Percentiles rank a stretch among this genome's conserved stretches.
Evolutionary conservation across 2,113 vertebrate species (phyloP).

Genomic region (Hemibagrus wyckioides): DNA sequence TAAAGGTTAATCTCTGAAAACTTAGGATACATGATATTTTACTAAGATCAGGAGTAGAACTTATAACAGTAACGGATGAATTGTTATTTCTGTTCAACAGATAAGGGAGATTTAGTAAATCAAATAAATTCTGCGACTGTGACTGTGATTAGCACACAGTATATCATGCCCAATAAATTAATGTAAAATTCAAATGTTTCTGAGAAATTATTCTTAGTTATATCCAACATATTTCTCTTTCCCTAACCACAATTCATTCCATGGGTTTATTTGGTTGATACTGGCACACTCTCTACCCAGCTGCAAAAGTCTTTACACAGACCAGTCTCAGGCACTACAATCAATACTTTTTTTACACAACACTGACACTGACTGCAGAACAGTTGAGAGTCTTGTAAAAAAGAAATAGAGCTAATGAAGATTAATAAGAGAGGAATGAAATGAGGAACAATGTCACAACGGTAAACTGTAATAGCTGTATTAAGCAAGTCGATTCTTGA

Average conservation of each 20-base stretch:
- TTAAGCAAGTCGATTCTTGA: constrained; percentile 18
- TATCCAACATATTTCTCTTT: constrained; percentile 48
- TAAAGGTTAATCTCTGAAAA: background rate
- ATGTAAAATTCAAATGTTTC: constrained; percentile 47
- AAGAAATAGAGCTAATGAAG: constrained; percentile 28
- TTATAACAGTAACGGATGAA: background rate
- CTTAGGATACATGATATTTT: background rate
- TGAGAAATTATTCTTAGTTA: constrained; percentile 47
- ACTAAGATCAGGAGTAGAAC: background rate
- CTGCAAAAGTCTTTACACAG: constrained; percentile 67
- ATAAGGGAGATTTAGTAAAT: background rate
- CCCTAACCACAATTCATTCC: constrained; percentile 58
- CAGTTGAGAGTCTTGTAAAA: constrained; percentile 21
- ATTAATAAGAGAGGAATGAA: constrained; percentile 25
- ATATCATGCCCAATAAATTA: constrained; percentile 33
- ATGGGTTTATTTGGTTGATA: constrained; percentile 64
- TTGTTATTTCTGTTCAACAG: background rate
- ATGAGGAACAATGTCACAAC: constrained; percentile 29
- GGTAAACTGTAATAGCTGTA: constrained; percentile 20
- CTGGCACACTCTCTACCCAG: constrained; percentile 56
- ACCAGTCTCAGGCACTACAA: constrained; percentile 38
- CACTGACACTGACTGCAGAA: constrained; percentile 18
- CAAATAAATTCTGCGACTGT: background rate
- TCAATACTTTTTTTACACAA: constrained; percentile 38
- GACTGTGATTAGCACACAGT: constrained; percentile 9